These are phyloP conservation scores for Trinorchestia longiramus DNA, from an alignment of 1,140 invertebrate genomes.

Conservation along the genomic window DNA sequence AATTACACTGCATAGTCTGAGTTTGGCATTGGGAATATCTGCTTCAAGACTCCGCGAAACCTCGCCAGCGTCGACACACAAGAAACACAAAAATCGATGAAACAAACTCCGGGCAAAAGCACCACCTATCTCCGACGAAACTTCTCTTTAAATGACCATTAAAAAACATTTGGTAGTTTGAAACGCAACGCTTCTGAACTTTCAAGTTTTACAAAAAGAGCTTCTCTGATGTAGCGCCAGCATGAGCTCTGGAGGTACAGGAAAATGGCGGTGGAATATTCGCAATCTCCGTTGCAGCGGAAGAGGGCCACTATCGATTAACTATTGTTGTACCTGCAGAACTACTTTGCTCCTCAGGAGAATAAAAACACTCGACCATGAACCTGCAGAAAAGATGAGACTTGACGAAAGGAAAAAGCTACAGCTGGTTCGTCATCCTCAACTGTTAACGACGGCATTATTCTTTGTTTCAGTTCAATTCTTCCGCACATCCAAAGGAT, in stretches of 20 bases:
- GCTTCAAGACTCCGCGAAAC: neutral
- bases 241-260: too few species aligned
- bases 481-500: neutral
- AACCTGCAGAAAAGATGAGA: neutral
- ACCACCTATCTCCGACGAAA: neutral
- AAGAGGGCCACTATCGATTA: neutral
- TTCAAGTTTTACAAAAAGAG: neutral
- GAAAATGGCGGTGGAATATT: too few species aligned
- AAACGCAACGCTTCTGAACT: neutral
- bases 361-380: neutral
- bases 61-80: too few species aligned
- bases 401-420: neutral
- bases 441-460: neutral
- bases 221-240: neutral
- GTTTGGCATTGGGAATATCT: neutral
- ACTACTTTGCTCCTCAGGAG: neutral
- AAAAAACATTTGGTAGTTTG: neutral
- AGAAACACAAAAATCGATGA: neutral
- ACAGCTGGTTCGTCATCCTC: neutral
- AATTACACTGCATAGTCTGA: neutral
- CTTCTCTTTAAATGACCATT: neutral
- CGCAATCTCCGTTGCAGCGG: too few species aligned
- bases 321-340: neutral
- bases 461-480: neutral
- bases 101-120: neutral